Evolutionary conservation across 2,113 vertebrate species (phyloP).

Genomic region (Mobula hypostoma): DNA sequence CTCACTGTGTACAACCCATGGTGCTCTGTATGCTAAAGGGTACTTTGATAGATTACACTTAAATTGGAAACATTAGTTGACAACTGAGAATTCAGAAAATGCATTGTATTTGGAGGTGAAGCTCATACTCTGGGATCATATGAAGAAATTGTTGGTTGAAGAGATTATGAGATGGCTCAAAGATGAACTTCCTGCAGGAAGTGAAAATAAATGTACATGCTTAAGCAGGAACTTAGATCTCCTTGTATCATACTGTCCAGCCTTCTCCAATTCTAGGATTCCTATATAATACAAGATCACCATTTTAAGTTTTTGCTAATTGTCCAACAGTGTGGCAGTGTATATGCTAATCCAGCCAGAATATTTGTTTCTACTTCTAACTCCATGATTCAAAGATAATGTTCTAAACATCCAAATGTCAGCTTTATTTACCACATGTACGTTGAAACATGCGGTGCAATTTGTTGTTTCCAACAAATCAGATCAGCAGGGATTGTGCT

Average conservation of each 20-base stretch:
- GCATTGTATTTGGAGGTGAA: background rate
- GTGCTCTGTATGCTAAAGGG: too few species aligned
- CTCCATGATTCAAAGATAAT: too few species aligned
- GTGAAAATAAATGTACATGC: background rate
- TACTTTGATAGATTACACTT: background rate
- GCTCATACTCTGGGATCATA: background rate
- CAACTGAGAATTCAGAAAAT: background rate
- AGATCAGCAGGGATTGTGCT: too few species aligned
- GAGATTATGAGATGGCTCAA: too few species aligned
- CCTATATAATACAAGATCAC: background rate
- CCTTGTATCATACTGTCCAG: background rate
- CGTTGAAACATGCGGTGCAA: too few species aligned
- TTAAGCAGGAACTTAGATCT: background rate
- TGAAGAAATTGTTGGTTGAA: too few species aligned
- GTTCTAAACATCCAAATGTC: too few species aligned
- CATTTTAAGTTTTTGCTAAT: background rate
- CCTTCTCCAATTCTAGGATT: background rate
- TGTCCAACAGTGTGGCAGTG: background rate
- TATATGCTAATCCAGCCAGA: background rate
- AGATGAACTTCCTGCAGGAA: background rate
- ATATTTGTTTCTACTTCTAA: background rate
- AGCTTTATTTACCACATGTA: too few species aligned
- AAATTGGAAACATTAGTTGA: background rate
- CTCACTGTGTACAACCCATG: background rate
- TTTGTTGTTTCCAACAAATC: too few species aligned